Conservation (phyloP, 2,888 invertebrate genomes). For the Periphyllus acericola region DNA sequence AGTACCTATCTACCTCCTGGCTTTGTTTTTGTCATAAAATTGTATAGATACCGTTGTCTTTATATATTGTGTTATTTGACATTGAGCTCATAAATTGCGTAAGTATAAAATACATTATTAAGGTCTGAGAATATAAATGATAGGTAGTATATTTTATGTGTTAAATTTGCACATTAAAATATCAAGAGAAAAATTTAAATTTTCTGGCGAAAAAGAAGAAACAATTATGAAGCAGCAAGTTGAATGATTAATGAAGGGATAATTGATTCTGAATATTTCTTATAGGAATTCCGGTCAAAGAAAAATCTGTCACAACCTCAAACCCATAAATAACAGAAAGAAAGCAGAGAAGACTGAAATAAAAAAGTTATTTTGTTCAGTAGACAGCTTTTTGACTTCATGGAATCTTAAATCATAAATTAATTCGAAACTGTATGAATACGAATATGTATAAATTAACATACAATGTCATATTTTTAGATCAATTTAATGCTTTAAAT, state of each 20-base stretch:
- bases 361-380: neutral
- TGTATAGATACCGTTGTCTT: no score
- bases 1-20: no score
- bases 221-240: neutral
- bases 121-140: no score
- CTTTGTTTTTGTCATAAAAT: no score
- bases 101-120: no score
- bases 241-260: slow-evolving; percentile 34
- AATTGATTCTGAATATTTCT: slow-evolving; percentile 33
- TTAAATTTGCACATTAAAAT: neutral
- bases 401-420: slow-evolving; percentile 1
- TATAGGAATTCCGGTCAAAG: neutral
- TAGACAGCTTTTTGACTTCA: slow-evolving; percentile 16
- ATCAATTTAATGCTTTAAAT: neutral
- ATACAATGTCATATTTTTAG: neutral
- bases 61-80: no score
- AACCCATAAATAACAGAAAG: slow-evolving; percentile 14
- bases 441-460: neutral
- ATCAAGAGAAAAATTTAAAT: neutral
- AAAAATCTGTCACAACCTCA: neutral
- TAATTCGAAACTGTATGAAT: neutral
- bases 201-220: neutral
- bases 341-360: slow-evolving; percentile 10
- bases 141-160: neutral
- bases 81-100: no score